Base-by-base conservation (phyloP, 2,888 invertebrate species). In the Drosophila silvestris region DNA sequence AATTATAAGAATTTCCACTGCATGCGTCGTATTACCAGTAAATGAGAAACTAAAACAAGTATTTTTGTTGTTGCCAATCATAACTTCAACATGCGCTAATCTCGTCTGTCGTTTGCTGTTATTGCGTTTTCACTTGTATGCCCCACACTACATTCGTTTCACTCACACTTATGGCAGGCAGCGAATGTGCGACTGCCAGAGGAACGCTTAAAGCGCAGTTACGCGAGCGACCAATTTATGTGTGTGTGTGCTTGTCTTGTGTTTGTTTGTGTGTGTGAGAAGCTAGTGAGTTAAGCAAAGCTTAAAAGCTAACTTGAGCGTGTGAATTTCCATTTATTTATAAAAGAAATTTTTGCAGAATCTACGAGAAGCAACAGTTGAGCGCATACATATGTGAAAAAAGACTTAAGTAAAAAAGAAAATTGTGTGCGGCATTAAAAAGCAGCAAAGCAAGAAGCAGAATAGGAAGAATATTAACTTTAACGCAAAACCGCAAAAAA, bases 111-210 rank as follows among this genome's bases (percentile, higher is more conserved):
- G 59, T 62, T 44, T 32, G 74, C 74, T 83, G 71, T 68, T 86
- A 77, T 84, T 85, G 86, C 84, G 89, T 86, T 86, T 85, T 84
- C 84, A 79, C 84, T 85, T 83, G 75, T 79, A 51, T 64, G 62
- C 37, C 64, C 67, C 65, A 57, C 35, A 57, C 57, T 81, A 81
- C 52, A 52, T 81, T 86, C 61, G 83, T 84, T 85, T 83, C 85
- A 66, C 75, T 89, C 77, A 53, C 83, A 80, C 83, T 59, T 44
- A 60, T 51, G 58, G 28, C 32, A 64, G 58, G n/a, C 51, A 68
- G 33, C 26, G 16, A 47, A 37, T 41, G 51, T 57, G 60, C 61
- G 60, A 63, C 54, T 57, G 26, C 26, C 56, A 70, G 74, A 77
- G 77, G 72, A 72, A 75, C 70, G 79, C 77, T 82, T 77, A 74